Percentiles rank a stretch among this genome's conserved stretches.
phyloP scores from a whole-genome alignment of 2,113 vertebrate species.

The Dendrocopos noguchii region DNA sequence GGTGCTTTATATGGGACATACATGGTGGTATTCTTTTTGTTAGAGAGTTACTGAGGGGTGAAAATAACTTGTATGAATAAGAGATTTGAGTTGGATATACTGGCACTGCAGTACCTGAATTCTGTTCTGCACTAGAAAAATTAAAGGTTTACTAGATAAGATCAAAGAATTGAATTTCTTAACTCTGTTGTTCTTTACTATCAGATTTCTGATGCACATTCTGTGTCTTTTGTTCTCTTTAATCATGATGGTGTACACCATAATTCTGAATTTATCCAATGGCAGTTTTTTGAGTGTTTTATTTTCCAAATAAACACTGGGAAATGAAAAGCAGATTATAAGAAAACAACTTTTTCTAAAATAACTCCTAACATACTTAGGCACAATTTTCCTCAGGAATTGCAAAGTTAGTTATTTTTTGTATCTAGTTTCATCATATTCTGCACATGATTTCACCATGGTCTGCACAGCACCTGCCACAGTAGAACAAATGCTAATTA shows the following conservation, averaged over 20 bases:
- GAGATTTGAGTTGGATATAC: background rate
- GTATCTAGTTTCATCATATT: background rate
- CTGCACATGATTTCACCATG: background rate
- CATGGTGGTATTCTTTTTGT: background rate
- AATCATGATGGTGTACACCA: background rate
- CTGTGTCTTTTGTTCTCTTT: background rate
- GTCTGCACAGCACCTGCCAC: background rate
- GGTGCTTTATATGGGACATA: background rate
- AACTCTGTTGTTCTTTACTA: background rate
- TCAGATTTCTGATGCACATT: background rate
- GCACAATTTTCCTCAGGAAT: background rate
- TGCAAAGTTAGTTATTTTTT: background rate
- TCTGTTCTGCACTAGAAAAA: background rate
- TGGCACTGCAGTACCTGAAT: background rate
- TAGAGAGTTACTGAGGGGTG: background rate
- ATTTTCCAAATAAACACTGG: background rate
- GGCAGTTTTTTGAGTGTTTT: background rate
- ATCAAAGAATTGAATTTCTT: background rate
- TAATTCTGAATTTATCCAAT: background rate
- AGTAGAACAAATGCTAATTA: background rate
- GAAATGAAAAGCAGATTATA: background rate
- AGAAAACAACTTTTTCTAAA: background rate
- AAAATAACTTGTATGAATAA: background rate
- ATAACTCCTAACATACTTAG: background rate
- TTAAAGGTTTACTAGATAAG: conserved; percentile 19